phyloP scores from a whole-genome alignment of 2,113 vertebrate species.

The Eudyptes chrysolophus region DNA sequence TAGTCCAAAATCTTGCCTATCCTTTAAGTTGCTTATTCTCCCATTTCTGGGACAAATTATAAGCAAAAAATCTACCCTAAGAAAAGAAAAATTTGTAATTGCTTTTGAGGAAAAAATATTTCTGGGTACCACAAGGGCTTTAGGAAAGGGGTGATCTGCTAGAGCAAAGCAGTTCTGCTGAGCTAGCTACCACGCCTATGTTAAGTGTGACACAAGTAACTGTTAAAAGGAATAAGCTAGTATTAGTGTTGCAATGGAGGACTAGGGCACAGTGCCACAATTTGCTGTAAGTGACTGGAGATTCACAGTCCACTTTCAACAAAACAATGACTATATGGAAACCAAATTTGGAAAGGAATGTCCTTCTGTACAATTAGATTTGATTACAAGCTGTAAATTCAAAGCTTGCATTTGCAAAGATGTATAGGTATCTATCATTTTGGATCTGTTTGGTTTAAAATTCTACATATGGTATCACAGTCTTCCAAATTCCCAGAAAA shows the following conservation, averaged over 20 bases:
- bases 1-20: not conserved
- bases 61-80: not conserved
- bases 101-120: not conserved
- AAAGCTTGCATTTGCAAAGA: not conserved
- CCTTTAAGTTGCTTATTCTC: not conserved
- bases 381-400: not conserved
- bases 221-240: not conserved
- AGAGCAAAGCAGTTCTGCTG: not conserved
- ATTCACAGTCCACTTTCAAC: not conserved
- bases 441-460: not conserved
- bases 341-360: not conserved
- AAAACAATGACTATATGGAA: not conserved
- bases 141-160: not conserved
- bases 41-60: not conserved
- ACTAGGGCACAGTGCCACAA: not conserved
- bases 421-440: rapidly evolving
- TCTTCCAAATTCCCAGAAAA: not conserved
- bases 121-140: not conserved
- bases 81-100: not conserved
- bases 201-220: not conserved
- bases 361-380: not conserved
- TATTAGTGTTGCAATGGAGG: not conserved
- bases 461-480: not conserved
- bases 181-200: not conserved
- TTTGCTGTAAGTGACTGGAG: not conserved